These are phyloP conservation scores for Enteromius argenteus DNA, from an alignment of 2,797 vertebrate species.

Conservation along the genomic window DNA sequence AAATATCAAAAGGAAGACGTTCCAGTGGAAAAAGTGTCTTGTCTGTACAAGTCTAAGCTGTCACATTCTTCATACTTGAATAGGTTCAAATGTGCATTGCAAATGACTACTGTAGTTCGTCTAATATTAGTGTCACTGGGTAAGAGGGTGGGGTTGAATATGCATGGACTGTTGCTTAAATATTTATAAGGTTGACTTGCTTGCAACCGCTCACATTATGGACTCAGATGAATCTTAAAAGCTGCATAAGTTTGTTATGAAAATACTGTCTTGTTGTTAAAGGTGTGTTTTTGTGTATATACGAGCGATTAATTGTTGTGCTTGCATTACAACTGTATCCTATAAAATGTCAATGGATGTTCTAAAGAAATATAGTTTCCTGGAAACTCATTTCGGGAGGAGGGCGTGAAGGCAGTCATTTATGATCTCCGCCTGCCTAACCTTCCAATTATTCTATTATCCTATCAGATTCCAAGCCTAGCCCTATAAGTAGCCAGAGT, in stretches of 20 bases:
- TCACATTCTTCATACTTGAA: neutral
- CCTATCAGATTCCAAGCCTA: too few relatives aligned
- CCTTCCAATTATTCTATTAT: too few relatives aligned
- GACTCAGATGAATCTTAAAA: neutral
- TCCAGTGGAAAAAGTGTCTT: constrained; percentile 3
- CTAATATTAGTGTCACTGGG: neutral
- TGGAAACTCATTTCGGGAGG: too few relatives aligned
- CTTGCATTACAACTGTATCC: neutral
- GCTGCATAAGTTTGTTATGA: neutral
- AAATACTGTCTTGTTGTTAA: neutral
- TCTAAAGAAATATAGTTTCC: neutral
- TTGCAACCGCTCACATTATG: neutral
- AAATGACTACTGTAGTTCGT: neutral
- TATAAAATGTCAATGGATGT: neutral
- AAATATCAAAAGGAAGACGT: constrained; percentile 1
- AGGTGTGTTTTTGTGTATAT: neutral
- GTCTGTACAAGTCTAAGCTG: neutral
- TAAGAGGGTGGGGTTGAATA: neutral
- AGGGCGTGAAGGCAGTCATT: too few relatives aligned
- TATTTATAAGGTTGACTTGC: neutral
- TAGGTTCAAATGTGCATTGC: neutral
- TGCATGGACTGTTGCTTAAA: neutral
- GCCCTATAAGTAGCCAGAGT: too few relatives aligned
- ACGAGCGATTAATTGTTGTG: neutral
- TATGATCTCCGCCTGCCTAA: too few relatives aligned